phyloP scores from a whole-genome alignment of 2,113 vertebrate species.

The Centropus unirufus region DNA sequence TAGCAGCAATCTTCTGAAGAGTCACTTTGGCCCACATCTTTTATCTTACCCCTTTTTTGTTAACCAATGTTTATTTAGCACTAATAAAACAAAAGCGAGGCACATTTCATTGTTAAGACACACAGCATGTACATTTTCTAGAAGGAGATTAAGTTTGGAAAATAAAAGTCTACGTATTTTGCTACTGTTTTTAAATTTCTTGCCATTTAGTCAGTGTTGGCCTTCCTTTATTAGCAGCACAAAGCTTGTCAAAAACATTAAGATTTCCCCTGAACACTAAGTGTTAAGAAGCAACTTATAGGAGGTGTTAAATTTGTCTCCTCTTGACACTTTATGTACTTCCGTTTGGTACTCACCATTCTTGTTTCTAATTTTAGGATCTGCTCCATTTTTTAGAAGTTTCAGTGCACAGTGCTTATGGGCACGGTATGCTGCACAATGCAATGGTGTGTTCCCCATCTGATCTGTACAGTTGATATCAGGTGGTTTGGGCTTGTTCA shows the following conservation, averaged over 20 bases:
- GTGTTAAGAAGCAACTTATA: not conserved
- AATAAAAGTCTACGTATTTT: not conserved
- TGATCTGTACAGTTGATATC: constrained; percentile 88
- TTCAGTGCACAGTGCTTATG: constrained; percentile 88
- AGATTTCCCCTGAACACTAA: not conserved
- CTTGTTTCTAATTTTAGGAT: constrained; percentile 82
- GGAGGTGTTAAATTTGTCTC: not conserved
- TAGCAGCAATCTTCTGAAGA: not conserved
- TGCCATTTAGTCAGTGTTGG: not conserved
- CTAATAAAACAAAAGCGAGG: not conserved
- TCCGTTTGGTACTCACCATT: constrained; percentile 77
- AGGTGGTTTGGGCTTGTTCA: constrained; percentile 82
- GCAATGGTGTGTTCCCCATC: constrained; percentile 90
- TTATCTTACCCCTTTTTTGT: not conserved
- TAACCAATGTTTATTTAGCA: not conserved
- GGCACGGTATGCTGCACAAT: constrained; percentile 90
- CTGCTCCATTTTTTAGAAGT: constrained; percentile 87
- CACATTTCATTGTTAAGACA: not conserved
- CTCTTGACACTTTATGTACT: not conserved
- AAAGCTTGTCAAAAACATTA: not conserved
- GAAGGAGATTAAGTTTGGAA: not conserved
- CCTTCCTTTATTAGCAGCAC: not conserved
- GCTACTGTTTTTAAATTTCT: not conserved
- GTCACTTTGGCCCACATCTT: not conserved
- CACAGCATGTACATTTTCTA: not conserved